phyloP scores from a whole-genome alignment of 2,888 invertebrate genomes.

The Sesia bembeciformis region DNA sequence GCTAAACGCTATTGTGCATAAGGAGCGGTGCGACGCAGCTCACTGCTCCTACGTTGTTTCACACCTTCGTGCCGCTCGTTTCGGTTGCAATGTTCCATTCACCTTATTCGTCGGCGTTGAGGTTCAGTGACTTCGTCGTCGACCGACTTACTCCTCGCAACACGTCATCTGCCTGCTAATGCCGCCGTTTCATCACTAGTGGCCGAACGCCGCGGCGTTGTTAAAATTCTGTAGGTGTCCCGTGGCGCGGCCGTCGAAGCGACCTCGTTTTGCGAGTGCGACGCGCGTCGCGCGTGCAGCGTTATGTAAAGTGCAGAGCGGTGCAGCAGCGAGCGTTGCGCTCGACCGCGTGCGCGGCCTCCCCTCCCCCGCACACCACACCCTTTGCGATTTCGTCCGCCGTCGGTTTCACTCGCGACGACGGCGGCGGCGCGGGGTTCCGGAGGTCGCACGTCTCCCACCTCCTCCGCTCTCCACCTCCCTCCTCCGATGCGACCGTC shows the following conservation, averaged over 20 bases:
- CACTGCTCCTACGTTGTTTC: slow-evolving; percentile 29
- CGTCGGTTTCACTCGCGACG: slow-evolving; percentile 44
- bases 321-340: slow-evolving; percentile 62
- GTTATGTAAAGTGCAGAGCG: slow-evolving; percentile 64
- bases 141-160: slow-evolving; percentile 53
- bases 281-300: slow-evolving; percentile 39
- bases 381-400: neutral
- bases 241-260: slow-evolving; percentile 35
- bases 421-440: slow-evolving; percentile 45
- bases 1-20: slow-evolving; percentile 45
- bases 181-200: slow-evolving; percentile 55
- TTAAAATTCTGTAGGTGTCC: slow-evolving; percentile 61
- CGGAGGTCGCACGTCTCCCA: slow-evolving; percentile 45
- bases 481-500: slow-evolving; percentile 26
- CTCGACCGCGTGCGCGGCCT: slow-evolving; percentile 54
- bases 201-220: slow-evolving; percentile 39
- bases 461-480: slow-evolving; percentile 37
- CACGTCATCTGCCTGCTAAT: slow-evolving; percentile 64
- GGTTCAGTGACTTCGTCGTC: slow-evolving; percentile 67
- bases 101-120: slow-evolving; percentile 62
- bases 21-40: slow-evolving; percentile 36
- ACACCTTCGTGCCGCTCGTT: slow-evolving; percentile 35
- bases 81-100: slow-evolving; percentile 68
- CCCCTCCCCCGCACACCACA: slow-evolving; percentile 16
- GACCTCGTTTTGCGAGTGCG: slow-evolving; percentile 53